These are phyloP conservation scores for Azemiops feae DNA, from an alignment of 2,113 vertebrate genomes.

Conservation along the genomic window DNA sequence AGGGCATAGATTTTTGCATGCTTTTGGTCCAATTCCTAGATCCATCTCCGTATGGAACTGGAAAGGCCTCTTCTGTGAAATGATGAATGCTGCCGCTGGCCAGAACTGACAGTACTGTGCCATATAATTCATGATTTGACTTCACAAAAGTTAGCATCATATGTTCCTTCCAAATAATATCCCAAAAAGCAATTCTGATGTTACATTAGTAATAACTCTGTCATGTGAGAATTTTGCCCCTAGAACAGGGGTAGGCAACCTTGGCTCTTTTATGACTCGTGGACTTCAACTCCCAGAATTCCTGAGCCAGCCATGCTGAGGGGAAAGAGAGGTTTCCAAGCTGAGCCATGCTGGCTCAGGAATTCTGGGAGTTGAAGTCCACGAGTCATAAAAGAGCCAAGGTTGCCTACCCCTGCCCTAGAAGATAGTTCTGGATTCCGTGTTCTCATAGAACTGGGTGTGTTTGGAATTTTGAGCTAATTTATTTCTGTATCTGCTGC, in stretches of 20 bases:
- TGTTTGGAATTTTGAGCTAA: background rate
- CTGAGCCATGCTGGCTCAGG: no score
- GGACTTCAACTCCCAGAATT: no score
- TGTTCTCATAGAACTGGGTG: background rate
- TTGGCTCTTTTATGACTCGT: no score
- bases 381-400: no score
- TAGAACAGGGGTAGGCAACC: no score
- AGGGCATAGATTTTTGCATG: background rate
- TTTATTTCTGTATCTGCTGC: background rate
- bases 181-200: background rate
- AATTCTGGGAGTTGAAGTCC: no score
- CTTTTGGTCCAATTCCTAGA: background rate
- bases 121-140: background rate
- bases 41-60: background rate
- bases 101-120: background rate
- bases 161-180: background rate
- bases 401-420: no score
- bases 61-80: background rate
- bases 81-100: background rate
- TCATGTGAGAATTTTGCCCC: background rate
- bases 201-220: background rate
- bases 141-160: background rate
- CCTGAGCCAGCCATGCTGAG: no score
- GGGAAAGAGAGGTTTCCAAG: no score
- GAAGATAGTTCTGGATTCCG: background rate